Percentiles rank a stretch among this genome's conserved stretches.
Conservation (phyloP, 2,888 invertebrate species). For the Aleiodes alternator region DNA sequence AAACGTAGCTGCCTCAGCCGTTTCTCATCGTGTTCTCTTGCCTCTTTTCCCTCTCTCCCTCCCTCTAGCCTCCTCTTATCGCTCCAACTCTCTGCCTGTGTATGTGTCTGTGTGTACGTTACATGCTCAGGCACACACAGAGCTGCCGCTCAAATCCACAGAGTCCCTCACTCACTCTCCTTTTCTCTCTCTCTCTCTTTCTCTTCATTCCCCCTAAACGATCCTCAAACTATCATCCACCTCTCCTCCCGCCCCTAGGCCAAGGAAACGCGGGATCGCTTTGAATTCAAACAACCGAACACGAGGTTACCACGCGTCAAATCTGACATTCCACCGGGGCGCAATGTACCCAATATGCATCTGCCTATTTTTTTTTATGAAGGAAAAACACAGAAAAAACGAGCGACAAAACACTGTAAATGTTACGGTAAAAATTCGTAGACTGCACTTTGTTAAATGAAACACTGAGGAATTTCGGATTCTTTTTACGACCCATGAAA, state of each 20-base stretch:
- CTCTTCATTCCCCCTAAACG: conserved; percentile 33
- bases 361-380: conserved; percentile 23
- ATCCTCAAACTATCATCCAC: conserved; percentile 51
- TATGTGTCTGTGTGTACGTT: not conserved
- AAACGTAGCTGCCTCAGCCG: conserved; percentile 60
- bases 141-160: conserved; percentile 28
- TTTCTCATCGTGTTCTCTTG: conserved; percentile 50
- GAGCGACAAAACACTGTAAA: not conserved
- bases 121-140: conserved; percentile 30
- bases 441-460: not conserved
- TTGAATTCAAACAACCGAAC: conserved; percentile 75
- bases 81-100: conserved; percentile 11
- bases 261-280: conserved; percentile 76
- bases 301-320: conserved; percentile 76
- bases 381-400: not conserved
- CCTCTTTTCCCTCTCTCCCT: conserved; percentile 34
- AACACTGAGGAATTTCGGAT: not conserved
- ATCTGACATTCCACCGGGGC: conserved; percentile 68
- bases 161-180: conserved; percentile 30
- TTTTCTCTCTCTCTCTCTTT: conserved; percentile 43
- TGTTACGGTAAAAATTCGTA: not conserved
- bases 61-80: conserved; percentile 27
- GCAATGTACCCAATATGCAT: conserved; percentile 47
- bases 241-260: conserved; percentile 61
- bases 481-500: too few relatives aligned